These are phyloP conservation scores for Psophia crepitans DNA, from an alignment of 2,113 vertebrate genomes.

Conservation along the genomic window DNA sequence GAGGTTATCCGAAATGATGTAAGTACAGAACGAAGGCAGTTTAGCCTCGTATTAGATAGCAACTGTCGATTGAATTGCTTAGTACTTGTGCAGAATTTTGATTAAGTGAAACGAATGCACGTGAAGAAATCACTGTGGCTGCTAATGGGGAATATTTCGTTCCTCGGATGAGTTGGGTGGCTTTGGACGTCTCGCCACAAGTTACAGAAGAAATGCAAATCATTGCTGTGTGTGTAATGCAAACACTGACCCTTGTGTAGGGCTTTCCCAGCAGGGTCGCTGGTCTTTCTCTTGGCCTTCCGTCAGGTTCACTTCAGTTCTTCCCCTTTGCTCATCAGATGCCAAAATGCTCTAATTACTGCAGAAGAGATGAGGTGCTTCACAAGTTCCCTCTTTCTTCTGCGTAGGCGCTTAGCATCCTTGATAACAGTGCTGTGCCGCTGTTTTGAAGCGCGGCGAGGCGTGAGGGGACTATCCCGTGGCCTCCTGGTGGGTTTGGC, in stretches of 20 bases:
- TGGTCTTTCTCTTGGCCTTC: background rate
- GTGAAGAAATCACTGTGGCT: background rate
- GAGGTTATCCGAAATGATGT: slow-evolving; percentile 98
- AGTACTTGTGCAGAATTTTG: background rate
- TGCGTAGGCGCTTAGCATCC: background rate
- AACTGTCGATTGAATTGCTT: background rate
- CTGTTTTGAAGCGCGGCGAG: background rate
- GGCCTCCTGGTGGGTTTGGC: background rate
- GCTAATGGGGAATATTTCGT: background rate
- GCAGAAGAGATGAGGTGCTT: background rate
- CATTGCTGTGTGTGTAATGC: background rate
- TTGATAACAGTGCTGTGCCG: background rate
- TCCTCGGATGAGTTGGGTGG: background rate
- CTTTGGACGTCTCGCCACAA: background rate
- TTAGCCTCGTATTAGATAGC: background rate
- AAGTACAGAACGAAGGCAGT: slow-evolving; percentile 55
- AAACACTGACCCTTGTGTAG: too few relatives aligned
- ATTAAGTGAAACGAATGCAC: background rate
- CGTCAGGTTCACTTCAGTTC: background rate
- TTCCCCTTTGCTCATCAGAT: background rate
- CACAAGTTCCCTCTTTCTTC: background rate
- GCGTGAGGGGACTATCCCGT: fast-evolving
- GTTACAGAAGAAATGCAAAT: background rate
- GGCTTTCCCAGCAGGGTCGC: background rate
- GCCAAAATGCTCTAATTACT: background rate